Evolutionary conservation across 2,888 invertebrate genomes (phyloP), one percentile per base, ranked within the genome.

Genomic region (Drepanosiphum platanoidis): DNA sequence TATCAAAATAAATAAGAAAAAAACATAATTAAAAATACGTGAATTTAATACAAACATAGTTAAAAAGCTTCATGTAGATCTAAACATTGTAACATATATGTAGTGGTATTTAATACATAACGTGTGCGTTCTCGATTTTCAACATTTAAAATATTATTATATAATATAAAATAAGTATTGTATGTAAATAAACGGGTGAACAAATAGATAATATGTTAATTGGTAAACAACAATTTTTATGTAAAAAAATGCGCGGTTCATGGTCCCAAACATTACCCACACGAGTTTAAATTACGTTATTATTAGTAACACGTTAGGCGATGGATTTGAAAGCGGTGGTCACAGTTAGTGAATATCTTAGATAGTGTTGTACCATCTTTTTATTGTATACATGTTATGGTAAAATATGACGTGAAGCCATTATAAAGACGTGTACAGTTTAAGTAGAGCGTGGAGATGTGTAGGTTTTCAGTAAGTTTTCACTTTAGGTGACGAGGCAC

Each of bases 401-500:
- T 78, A 18, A 81, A 42, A 79, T 46, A 32, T 68, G 27, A 0
- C 36, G 18, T 70, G 68, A n/a, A 61, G n/a, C 15, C 61, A 61
- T 74, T n/a, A n/a, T 42, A 42, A 52, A 11, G 74, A 34, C 22
- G 36, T 75, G 61, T 75, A 66, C 30, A 46, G 11, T 34, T 66
- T 74, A 72, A 72, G 30, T 83, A 64, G 66, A 52, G 34, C 8
- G 75, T 83, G 46, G 5, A n/a, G 36, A 66, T 18, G 61, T n/a
- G 61, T 77, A 66, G 80, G 86, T 64, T 81, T 86, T 86, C 71
- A 86, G 86, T 74, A 64, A 80, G 80, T 86, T 79, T 86, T 86
- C 66, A 72, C 81, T 87, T 87, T 88, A 96, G 97, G 97, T 95
- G 97, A 97, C 92, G 97, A 97, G 92, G 96, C 96, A 90, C 95